Base-by-base conservation (phyloP, 2,888 invertebrate species). In the Spisula solida region DNA sequence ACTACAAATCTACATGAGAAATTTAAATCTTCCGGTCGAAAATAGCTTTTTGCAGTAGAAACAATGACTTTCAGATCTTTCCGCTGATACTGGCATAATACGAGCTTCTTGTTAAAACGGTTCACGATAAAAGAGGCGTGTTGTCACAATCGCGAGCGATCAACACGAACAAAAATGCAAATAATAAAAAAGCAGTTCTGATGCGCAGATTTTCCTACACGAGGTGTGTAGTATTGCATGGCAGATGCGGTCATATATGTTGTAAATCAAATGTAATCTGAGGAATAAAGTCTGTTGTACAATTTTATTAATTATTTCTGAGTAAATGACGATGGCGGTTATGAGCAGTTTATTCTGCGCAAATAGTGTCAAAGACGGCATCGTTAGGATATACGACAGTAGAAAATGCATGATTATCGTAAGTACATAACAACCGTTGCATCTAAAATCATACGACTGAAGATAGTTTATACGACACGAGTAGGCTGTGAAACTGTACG, bases 31-130 rank as follows among this genome's bases (percentile, higher is more conserved):
- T 82, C 81, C 82, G 31, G 82, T 75, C 66, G 41, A 41, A 75
- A 86, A 86, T 86, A 70, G 48, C 56, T n/a, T 82, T 79, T 82
- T 82, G 79, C 41, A 79, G 83, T 87, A 82, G 79, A 87, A 87
- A 87, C 87, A 87, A 87, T 60, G 56, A 41, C 10, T 60, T 48
- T 14, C 20, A 51, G 85, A 85, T 85, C 34, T 18, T 31, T 34
- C 18, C 8, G 31, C 10, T 34, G 75, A 75, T 75, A 75, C 29
- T 31, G 1, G 18, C n/a, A 75, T 34, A 34, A 34, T 75, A 12
- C 29, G 75, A 34, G 16, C 29, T 31, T 31, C 75, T 75, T 75
- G 75, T 75, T 34, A 25, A 75, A 75, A 18, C 31, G 34, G 8
- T 75, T 75, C 31, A 75, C 34, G 75, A 75, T 75, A 75, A 31